These are phyloP conservation scores for Centroberyx gerrardi DNA, from an alignment of 2,797 vertebrate genomes.

Conservation along the genomic window DNA sequence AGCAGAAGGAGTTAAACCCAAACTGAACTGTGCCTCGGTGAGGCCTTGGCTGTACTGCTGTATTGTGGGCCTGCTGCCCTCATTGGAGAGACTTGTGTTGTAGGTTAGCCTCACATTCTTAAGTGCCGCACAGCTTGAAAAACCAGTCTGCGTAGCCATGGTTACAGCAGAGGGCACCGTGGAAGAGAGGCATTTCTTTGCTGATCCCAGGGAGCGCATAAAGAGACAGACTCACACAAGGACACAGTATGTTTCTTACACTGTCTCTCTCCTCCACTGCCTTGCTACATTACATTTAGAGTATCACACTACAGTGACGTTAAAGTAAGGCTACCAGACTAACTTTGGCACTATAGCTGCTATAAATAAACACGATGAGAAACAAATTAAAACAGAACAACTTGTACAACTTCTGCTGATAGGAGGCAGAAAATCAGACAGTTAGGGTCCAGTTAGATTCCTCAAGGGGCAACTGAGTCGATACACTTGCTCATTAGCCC, in stretches of 20 bases:
- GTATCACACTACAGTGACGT: slow-evolving; percentile 16
- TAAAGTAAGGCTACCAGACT: slow-evolving; percentile 2
- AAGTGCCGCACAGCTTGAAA: slow-evolving; percentile 87
- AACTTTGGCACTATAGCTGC: slow-evolving; percentile 24
- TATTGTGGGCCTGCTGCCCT: slow-evolving; percentile 57
- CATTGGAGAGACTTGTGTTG: slow-evolving; percentile 58
- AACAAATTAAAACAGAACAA: too few species aligned
- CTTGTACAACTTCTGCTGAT: not conserved
- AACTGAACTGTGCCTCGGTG: slow-evolving; percentile 29
- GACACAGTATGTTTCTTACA: slow-evolving; percentile 11
- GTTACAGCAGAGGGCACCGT: slow-evolving; percentile 83
- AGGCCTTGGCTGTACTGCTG: slow-evolving; percentile 47
- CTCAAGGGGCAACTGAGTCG: not conserved
- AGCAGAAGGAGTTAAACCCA: slow-evolving; percentile 62
- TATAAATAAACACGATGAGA: not conserved
- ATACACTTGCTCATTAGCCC: slow-evolving; percentile 38
- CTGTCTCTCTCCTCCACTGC: slow-evolving; percentile 3
- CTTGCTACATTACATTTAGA: slow-evolving; percentile 2
- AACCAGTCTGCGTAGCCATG: slow-evolving; percentile 91
- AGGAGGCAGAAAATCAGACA: slow-evolving; percentile 11
- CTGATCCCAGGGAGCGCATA: slow-evolving; percentile 63
- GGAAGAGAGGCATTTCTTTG: slow-evolving; percentile 77
- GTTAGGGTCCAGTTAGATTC: slow-evolving; percentile 42
- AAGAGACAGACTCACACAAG: slow-evolving; percentile 47
- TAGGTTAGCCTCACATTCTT: slow-evolving; percentile 76